Percentiles rank a stretch among this genome's conserved stretches.
Evolutionary conservation across 2,797 vertebrate genomes (phyloP).

Genomic region (Netta rufina): DNA sequence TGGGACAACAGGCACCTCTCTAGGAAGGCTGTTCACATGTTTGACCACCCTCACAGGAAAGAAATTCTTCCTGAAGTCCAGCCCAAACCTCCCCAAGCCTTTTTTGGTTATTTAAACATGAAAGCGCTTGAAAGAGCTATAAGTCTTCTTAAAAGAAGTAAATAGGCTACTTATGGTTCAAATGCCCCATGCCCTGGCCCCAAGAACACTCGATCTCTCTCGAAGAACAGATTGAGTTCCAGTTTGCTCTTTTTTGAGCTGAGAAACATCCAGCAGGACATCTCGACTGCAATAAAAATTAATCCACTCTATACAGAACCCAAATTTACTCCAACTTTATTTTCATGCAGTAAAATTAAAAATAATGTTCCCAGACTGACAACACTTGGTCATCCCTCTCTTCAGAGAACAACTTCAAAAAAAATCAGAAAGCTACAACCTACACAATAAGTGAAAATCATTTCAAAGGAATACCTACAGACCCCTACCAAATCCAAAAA

Average conservation of each 20-base stretch:
- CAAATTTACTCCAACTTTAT: neutral
- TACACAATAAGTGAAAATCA: neutral
- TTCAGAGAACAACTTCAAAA: neutral
- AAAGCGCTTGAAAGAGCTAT: conserved; percentile 1
- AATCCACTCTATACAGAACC: neutral
- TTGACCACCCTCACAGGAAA: neutral
- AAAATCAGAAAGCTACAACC: neutral
- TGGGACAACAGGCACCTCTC: neutral
- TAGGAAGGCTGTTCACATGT: neutral
- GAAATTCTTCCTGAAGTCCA: neutral
- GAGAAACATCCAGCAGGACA: neutral
- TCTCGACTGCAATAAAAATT: neutral
- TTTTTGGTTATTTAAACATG: neutral
- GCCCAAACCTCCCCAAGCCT: neutral
- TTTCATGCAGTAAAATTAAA: neutral
- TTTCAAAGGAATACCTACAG: neutral
- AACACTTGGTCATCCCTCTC: neutral
- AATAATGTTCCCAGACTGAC: neutral
- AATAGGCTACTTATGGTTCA: conserved; percentile 27
- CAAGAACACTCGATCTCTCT: conserved; percentile 47
- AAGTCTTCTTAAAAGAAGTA: neutral
- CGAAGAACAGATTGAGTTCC: neutral
- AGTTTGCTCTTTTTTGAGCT: conserved; percentile 25
- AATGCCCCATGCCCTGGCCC: neutral
- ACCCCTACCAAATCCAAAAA: neutral